A percentile compares a stretch with the other conserved stretches of the same genome.
Conservation (phyloP, 2,113 vertebrate species). For the Picathartes gymnocephalus region DNA sequence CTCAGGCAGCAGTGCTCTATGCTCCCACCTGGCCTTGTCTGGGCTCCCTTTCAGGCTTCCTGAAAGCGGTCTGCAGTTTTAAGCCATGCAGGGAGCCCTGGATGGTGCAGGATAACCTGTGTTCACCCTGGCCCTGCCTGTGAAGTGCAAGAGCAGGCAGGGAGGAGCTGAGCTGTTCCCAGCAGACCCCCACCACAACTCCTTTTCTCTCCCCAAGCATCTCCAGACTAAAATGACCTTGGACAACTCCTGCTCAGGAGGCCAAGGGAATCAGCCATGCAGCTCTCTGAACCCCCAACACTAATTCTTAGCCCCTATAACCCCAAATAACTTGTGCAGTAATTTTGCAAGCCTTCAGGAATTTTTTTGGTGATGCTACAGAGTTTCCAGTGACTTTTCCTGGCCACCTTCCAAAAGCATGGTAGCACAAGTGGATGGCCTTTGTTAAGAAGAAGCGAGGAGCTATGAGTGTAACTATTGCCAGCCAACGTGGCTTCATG, state of each 20-base stretch:
- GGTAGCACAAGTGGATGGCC: background rate
- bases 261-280: background rate
- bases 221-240: background rate
- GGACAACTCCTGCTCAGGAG: background rate
- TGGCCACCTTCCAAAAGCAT: background rate
- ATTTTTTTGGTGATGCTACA: background rate
- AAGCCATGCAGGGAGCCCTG: background rate
- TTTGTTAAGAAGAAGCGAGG: background rate
- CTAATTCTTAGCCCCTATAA: background rate
- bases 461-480: rapidly evolving
- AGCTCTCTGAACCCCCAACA: background rate
- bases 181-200: rapidly evolving
- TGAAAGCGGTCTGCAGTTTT: background rate
- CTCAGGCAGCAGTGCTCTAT: background rate
- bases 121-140: background rate
- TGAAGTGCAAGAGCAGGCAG: rapidly evolving
- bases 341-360: background rate
- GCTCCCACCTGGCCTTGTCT: background rate
- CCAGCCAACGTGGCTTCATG: rapidly evolving
- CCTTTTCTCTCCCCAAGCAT: background rate
- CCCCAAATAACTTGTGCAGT: background rate
- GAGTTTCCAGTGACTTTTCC: background rate
- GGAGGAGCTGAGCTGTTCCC: background rate
- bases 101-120: background rate
- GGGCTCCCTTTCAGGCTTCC: background rate